Percentiles rank a stretch among this genome's conserved stretches.
Conservation (phyloP, 1,140 invertebrate species). For the Diplogasteroides magnus region DNA sequence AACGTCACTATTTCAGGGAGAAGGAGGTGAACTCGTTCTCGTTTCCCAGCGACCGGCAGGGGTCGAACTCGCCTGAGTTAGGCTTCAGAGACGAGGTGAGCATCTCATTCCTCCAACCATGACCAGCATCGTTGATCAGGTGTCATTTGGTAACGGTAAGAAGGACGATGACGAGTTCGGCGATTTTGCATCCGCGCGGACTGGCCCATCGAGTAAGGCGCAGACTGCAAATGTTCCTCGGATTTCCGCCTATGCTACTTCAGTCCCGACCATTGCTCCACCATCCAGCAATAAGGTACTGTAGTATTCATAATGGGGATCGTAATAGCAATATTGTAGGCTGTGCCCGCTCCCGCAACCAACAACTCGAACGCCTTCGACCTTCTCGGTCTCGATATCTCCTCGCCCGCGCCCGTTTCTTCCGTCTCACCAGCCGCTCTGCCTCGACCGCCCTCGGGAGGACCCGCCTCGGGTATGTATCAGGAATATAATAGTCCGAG, state of each 20-base stretch:
- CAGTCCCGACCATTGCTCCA: too few species aligned
- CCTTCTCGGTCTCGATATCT: not conserved
- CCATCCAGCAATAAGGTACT: too few species aligned
- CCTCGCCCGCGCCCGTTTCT: not conserved
- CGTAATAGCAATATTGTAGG: too few species aligned
- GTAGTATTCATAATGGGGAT: too few species aligned
- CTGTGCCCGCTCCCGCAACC: not conserved
- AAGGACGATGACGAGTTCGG: slow-evolving; percentile 40
- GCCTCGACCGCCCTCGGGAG: not conserved
- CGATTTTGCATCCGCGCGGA: slow-evolving; percentile 37
- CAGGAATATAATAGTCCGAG: too few species aligned
- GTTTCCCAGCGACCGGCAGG: slow-evolving; percentile 20
- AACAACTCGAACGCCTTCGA: not conserved
- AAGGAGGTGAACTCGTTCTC: slow-evolving; percentile 40
- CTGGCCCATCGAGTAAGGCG: not conserved
- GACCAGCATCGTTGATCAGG: not conserved
- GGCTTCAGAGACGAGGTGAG: slow-evolving; percentile 33
- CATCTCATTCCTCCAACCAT: slow-evolving; percentile 10
- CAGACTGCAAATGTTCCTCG: not conserved
- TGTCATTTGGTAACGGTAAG: not conserved
- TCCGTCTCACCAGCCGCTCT: not conserved
- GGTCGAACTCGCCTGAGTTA: slow-evolving; percentile 36
- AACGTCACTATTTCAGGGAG: slow-evolving; percentile 13
- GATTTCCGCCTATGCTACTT: not conserved
- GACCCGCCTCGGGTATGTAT: too few species aligned